phyloP scores from a whole-genome alignment of 2,113 vertebrate species.

The Lepus americanus region DNA sequence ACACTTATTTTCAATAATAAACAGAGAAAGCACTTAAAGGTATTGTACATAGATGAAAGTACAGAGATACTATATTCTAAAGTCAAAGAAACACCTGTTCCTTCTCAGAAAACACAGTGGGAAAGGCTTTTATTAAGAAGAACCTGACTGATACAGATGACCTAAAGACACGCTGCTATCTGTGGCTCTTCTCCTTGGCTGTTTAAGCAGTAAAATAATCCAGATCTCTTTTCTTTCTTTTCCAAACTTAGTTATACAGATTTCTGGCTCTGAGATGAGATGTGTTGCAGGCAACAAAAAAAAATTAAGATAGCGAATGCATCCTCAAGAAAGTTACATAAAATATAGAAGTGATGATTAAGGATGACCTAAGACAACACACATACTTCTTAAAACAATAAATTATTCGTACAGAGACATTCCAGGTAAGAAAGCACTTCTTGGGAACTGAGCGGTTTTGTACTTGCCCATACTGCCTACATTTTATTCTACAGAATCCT shows the following conservation, averaged over 20 bases:
- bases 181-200: fast-evolving
- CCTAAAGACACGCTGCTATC: neutral
- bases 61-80: neutral
- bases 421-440: conserved; percentile 19
- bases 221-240: neutral
- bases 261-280: neutral
- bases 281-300: neutral
- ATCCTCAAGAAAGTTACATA: neutral
- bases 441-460: neutral
- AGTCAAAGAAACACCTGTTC: neutral
- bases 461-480: neutral
- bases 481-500: conserved; percentile 22
- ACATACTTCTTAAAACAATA: neutral
- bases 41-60: neutral
- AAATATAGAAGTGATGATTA: neutral
- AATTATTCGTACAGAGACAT: neutral
- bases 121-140: neutral
- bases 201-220: neutral
- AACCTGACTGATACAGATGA: neutral
- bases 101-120: neutral
- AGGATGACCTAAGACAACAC: neutral
- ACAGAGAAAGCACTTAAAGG: neutral
- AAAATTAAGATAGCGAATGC: neutral
- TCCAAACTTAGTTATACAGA: neutral
- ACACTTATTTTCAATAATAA: neutral